A percentile compares a stretch with the other conserved stretches of the same genome.
Evolutionary conservation across 2,113 vertebrate species (phyloP).

Genomic region (Podarcis cretensis): DNA sequence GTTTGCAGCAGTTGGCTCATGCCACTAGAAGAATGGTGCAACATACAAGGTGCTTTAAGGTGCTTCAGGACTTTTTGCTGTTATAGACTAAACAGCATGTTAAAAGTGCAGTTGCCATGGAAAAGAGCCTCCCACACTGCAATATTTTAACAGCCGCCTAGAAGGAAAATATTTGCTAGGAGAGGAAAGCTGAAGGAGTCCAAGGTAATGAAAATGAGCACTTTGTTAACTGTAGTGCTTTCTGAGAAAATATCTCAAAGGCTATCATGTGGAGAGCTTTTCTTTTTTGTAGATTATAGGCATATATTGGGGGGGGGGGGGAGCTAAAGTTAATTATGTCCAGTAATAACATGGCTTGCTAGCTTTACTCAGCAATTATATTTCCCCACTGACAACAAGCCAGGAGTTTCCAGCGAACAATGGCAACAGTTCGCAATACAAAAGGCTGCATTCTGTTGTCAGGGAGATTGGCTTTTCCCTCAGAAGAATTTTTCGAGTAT

Average conservation of each 20-base stretch:
- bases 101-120: background rate
- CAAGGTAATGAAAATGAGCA: fast-evolving
- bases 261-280: background rate
- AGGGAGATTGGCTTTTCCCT: slow-evolving; percentile 52
- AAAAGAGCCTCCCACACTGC: background rate
- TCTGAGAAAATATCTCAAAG: background rate
- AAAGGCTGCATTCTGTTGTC: slow-evolving; percentile 53
- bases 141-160: background rate
- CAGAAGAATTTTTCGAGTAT: slow-evolving; percentile 31
- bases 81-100: background rate
- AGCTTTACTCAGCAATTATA: background rate
- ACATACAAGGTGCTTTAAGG: background rate
- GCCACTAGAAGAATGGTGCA: background rate
- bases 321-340: background rate
- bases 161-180: slow-evolving; percentile 3
- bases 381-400: slow-evolving; percentile 15
- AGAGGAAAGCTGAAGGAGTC: background rate
- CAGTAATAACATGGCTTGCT: background rate
- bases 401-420: slow-evolving; percentile 20
- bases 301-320: background rate
- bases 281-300: background rate
- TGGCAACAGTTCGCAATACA: background rate
- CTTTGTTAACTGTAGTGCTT: slow-evolving; percentile 1
- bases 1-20: no score
- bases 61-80: background rate